Base-by-base conservation (phyloP, 2,113 vertebrate species). In the Sander lucioperca region DNA sequence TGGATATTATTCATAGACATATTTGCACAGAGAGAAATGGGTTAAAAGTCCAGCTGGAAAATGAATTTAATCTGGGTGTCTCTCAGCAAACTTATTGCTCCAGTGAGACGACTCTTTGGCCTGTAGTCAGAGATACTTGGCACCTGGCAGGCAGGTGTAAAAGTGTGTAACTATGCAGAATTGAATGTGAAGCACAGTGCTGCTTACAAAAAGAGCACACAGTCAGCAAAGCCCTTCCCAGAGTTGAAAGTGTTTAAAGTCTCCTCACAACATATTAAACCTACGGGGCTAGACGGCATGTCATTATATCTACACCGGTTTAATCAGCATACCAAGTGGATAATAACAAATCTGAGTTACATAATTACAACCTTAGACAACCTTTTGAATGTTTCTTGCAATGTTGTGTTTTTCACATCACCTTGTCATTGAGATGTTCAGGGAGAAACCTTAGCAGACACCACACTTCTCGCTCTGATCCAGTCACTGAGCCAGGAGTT, bases 401-500 rank as follows among this genome's bases (percentile, higher is more conserved):
- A 53, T 63, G 62, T 62, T 84, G 21, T 82, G 63, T 73, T 80
- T 82, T 80, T 62, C 43, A 67, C 64, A n/a, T 68, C 5, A 19
- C 25, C 12, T 66, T 66, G 63, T 83, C 82, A 79, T 11, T 73
- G 76, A 54, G 76, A 73, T 58, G 56, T 66, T 70, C 39, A 27
- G 72, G 71, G 69, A 65, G 77, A 79, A 77, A 86, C 56, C 84
- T 79, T 19, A 53, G 82, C 83, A 82, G 76, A 87, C 80, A 67
- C 61, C 75, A 67, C 84, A 74, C 86, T 84, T 61, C 80, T 70
- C 8, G 1, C 72, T 79, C 81, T 82, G 85, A 89, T 88, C 51
- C 74, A 79, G 73, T 71, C 87, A 61, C 75, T 33, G 85, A 89
- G 86, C 78, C 73, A 53, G 72, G 78, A 83, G 86, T 67, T 71